These are phyloP conservation scores for Drosophila phalerata DNA, from an alignment of 2,888 invertebrate genomes.

Conservation along the genomic window DNA sequence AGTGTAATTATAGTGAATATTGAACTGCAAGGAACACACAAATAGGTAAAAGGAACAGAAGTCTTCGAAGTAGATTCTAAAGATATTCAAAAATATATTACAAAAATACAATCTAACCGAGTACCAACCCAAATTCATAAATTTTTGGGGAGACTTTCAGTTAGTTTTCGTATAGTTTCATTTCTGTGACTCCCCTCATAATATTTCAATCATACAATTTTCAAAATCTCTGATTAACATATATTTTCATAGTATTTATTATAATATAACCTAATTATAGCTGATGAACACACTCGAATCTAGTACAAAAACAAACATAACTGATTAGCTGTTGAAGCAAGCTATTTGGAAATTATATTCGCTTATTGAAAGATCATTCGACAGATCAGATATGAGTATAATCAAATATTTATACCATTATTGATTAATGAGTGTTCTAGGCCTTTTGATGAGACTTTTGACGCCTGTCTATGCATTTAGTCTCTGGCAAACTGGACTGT, in stretches of 20 bases:
- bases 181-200: too few relatives aligned
- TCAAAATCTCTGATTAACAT: too few relatives aligned
- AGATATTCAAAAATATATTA: too few relatives aligned
- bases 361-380: constrained; percentile 25
- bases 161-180: too few relatives aligned
- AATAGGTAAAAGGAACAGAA: too few relatives aligned
- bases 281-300: background rate
- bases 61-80: too few relatives aligned
- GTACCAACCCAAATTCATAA: too few relatives aligned
- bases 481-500: background rate
- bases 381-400: constrained; percentile 21
- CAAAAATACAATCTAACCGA: too few relatives aligned
- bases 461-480: background rate
- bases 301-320: constrained; percentile 2
- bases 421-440: constrained; percentile 21
- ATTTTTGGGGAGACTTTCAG: too few relatives aligned
- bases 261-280: background rate
- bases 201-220: too few relatives aligned
- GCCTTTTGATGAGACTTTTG: constrained; percentile 2
- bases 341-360: background rate
- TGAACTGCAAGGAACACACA: background rate
- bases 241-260: background rate
- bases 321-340: background rate
- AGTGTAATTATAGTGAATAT: background rate
- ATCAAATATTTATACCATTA: constrained; percentile 23